Base-by-base conservation (phyloP, 2,888 invertebrate species). In the Archaeoteleia sp. region DNA sequence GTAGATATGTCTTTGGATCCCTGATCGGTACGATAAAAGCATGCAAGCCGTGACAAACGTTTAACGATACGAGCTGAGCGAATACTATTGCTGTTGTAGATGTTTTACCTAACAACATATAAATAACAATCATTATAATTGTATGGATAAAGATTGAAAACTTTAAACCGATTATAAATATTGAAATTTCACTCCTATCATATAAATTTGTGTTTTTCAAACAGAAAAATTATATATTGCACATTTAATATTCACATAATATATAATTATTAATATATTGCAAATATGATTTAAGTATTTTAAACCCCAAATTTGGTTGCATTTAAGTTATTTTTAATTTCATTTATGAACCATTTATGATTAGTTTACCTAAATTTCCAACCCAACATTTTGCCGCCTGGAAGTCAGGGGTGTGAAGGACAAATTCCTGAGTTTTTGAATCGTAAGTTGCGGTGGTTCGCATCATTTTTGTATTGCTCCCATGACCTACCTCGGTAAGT, bases 401-500 rank as follows among this genome's bases (percentile, higher is more conserved):
- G 87, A 95, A 88, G 87, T 90, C 87, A 67, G 95, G 91, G 49
- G 92, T 88, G 82, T 93, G 87, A 77, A 94, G 87, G 78, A 95
- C 84, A 87, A 95, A 89, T 80, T 91, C 90, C 83, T 90, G 88
- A 5, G 89, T 91, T 57, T 88, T 87, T 0, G 91, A 89, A 78
- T 94, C 90, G 83, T 92, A 97, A 0, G 91, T 94, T 0, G 96
- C 96, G 0, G 91, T 92, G 0, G 96, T 96, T 75, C 92, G 88
- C 92, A 97, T 93, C 1, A 92, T 92, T 78, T 92, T 92, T 0
- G 95, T 94, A 83, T 97, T 97, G 15, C 95, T 95, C 0, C 97
- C 97, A 82, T 97, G 97, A 0, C 93, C 90, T 5, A 97, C 90
- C 86, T 97, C 97, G 0, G 97, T 97, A 35, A 97, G 83, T 0